Conservation (phyloP, 2,113 vertebrate species). For the Pelvicachromis taeniatus region DNA sequence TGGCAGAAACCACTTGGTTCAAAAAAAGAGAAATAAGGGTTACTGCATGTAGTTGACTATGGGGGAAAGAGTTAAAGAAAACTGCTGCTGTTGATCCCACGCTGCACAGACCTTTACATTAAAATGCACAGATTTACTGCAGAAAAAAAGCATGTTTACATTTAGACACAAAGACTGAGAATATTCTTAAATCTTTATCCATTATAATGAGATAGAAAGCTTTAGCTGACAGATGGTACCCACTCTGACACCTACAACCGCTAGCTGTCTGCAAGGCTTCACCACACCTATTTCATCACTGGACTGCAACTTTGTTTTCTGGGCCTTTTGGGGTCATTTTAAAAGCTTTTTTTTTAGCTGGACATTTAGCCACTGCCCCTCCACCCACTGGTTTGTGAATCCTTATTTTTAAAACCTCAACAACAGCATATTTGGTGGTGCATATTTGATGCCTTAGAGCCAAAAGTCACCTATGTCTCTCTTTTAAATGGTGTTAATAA, state of each 20-base stretch:
- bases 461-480: too few relatives aligned
- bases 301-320: not conserved
- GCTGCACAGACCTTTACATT: not conserved
- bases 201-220: not conserved
- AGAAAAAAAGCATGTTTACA: not conserved
- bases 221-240: not conserved
- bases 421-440: not conserved
- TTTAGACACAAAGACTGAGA: not conserved
- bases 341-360: not conserved
- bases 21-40: not conserved
- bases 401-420: not conserved
- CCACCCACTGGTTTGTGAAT: not conserved
- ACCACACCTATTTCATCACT: not conserved
- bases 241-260: not conserved
- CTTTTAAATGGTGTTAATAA: too few relatives aligned
- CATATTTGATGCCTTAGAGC: not conserved
- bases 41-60: not conserved
- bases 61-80: not conserved
- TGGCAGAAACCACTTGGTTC: not conserved
- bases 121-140: not conserved
- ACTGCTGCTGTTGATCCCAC: not conserved
- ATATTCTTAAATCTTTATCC: not conserved
- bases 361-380: not conserved
- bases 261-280: not conserved
- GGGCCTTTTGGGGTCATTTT: not conserved